A percentile compares a stretch with the other conserved stretches of the same genome.
Conservation (phyloP, 2,113 vertebrate genomes). For the Rhynchopsitta pachyrhyncha region DNA sequence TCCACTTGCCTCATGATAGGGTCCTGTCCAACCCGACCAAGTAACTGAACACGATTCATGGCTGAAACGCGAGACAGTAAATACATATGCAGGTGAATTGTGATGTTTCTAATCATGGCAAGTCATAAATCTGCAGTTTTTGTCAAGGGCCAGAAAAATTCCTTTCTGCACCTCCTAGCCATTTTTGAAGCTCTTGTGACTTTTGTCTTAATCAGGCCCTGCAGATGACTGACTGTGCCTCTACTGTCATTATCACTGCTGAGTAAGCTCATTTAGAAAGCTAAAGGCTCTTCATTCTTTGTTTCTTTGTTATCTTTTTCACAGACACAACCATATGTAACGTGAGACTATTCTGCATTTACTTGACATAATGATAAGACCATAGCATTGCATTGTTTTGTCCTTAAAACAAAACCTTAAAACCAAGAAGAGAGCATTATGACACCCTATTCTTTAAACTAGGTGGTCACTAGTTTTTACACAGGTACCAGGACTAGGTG, state of each 20-base stretch:
- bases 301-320: background rate
- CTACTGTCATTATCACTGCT: background rate
- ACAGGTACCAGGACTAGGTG: background rate
- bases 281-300: background rate
- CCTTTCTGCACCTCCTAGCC: background rate
- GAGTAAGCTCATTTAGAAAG: background rate
- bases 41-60: slow-evolving; percentile 90
- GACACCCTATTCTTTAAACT: background rate
- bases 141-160: background rate
- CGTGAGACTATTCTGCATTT: background rate
- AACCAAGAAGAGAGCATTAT: background rate
- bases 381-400: background rate
- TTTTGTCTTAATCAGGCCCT: background rate
- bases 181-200: background rate
- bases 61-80: slow-evolving; percentile 70
- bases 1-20: slow-evolving; percentile 96
- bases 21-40: slow-evolving; percentile 95
- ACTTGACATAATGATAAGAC: background rate
- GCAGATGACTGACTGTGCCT: background rate
- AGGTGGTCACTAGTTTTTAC: background rate
- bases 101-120: background rate
- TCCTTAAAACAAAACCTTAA: background rate
- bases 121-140: background rate
- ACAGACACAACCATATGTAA: background rate
- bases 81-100: background rate